Base-by-base conservation (phyloP, 2,113 vertebrate genomes). In the Sceloporus tristichus region DNA sequence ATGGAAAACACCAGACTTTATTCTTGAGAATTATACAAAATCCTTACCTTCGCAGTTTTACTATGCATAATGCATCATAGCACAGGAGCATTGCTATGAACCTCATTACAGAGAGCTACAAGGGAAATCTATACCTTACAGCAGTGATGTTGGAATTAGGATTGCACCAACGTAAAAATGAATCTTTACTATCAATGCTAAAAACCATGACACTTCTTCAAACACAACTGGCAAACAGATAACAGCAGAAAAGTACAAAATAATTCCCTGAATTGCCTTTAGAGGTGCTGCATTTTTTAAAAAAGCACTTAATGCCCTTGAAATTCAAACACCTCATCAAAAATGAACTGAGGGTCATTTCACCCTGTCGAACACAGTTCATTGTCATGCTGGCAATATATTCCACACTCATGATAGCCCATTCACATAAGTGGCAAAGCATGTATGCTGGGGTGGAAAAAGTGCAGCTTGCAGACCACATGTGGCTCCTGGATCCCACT, bases 61-160 rank as follows among this genome's bases (percentile, higher is more conserved):
- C 65, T 80, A 27, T 11, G 48, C 0, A 0, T 34, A 84, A 18
- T 1, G 0, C 1, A 16, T 11, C 13, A 38, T 13, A 10, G 2
- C 0, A 2, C 9, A 9, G 59, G 89, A 29, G 76, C n/a, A 16
- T 34, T 59, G 2, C 48, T 42, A 82, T 9, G 25, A 13, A 34
- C 86, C 29, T 53, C 79, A 82, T 34, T 73, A 66, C 73, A 66
- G 34, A 53, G 6, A 3, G 21, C 65, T 79, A 79, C 82, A 84
- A 48, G 42, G 48, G 48, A 71, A 79, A 84, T 89, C 82, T 62
- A 73, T 73, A 62, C 16, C 18, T 77, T 56, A 65, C 29, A 74
- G 56, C 79, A 83, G 62, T 13, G 0, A 18, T 42, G 62, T 21
- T 21, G 68, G 18, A 79, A 71, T 79, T 82, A 13, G 83, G 0